These are phyloP conservation scores for Amphipyra berbera DNA, from an alignment of 2,888 invertebrate genomes.

Conservation along the genomic window DNA sequence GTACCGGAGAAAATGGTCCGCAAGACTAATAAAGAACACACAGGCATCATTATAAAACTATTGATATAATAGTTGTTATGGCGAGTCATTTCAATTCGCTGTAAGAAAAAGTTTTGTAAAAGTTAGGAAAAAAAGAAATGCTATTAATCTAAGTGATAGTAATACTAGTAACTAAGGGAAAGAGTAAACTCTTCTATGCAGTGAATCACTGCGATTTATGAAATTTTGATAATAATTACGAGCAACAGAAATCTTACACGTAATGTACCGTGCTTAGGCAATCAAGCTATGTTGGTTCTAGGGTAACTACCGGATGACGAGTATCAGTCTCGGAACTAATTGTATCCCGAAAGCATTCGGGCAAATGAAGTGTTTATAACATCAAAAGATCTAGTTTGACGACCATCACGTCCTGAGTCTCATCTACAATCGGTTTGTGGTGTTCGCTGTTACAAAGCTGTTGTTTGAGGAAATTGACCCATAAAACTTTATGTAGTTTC, in stretches of 20 bases:
- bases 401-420: conserved; percentile 44
- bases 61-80: neutral
- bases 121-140: too few species aligned
- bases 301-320: conserved; percentile 4
- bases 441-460: conserved; percentile 17
- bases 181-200: too few species aligned
- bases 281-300: conserved; percentile 1
- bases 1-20: too few species aligned
- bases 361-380: conserved; percentile 44
- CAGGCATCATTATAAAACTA: too few species aligned
- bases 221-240: too few species aligned
- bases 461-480: conserved; percentile 22
- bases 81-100: too few species aligned
- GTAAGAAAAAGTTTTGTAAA: too few species aligned
- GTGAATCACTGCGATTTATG: too few species aligned
- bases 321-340: conserved; percentile 38
- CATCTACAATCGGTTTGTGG: conserved; percentile 3
- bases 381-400: conserved; percentile 50
- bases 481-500: conserved; percentile 23
- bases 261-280: neutral
- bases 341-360: conserved; percentile 32
- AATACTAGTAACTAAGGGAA: too few species aligned
- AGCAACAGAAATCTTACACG: neutral
- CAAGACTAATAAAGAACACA: too few species aligned
- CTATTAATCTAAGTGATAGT: too few species aligned